These are phyloP conservation scores for Charadrius vociferus DNA, from an alignment of 2,113 vertebrate species.

Conservation along the genomic window DNA sequence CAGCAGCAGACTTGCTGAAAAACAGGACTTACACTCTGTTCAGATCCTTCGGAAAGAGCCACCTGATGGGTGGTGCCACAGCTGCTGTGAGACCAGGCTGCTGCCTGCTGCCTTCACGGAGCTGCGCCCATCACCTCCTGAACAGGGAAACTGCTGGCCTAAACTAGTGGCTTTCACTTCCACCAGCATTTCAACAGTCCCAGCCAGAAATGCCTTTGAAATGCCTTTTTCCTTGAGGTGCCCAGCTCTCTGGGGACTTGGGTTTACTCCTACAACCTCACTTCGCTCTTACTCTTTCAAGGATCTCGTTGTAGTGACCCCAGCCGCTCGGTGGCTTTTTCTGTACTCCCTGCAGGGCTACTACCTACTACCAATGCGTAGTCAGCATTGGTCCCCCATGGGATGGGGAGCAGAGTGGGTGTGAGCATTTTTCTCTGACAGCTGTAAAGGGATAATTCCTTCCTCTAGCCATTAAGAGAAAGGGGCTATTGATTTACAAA, in stretches of 20 bases:
- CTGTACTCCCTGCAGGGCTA: not conserved
- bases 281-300: not conserved
- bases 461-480: not conserved
- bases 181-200: not conserved
- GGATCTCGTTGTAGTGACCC: rapidly evolving
- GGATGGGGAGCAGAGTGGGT: not conserved
- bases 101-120: not conserved
- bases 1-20: not conserved
- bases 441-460: not conserved
- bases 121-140: not conserved
- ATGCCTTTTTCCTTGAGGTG: not conserved
- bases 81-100: not conserved
- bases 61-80: not conserved
- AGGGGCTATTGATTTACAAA: not conserved
- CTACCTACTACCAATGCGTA: no score
- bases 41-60: rapidly evolving
- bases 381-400: not conserved
- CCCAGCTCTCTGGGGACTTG: not conserved
- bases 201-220: not conserved
- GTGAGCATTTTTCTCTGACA: not conserved
- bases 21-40: not conserved
- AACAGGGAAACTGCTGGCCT: not conserved
- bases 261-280: not conserved
- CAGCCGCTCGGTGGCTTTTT: not conserved
- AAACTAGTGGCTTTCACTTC: not conserved